These are phyloP conservation scores for Monochamus saltuarius DNA, from an alignment of 1,140 invertebrate species.

Conservation along the genomic window DNA sequence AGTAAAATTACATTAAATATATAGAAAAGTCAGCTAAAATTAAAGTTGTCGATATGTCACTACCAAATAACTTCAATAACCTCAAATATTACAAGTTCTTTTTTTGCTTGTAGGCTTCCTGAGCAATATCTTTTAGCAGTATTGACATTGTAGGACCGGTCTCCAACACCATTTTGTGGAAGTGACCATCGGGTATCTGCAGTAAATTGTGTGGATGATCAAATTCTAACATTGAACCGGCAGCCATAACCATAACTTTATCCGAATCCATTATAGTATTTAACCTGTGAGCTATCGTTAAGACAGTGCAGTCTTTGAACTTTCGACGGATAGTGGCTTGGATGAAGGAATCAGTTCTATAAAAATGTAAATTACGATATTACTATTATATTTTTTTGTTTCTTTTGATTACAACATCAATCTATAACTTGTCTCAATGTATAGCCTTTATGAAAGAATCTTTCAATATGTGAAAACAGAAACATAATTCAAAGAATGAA, in stretches of 20 bases:
- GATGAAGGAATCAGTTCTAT: slow-evolving; percentile 1
- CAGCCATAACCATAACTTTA: slow-evolving; percentile 1
- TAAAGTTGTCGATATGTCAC: too few species aligned
- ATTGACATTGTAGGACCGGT: not conserved
- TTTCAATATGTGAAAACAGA: too few species aligned
- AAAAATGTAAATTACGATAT: too few species aligned
- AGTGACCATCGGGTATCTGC: not conserved
- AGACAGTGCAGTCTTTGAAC: not conserved
- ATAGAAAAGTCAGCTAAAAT: too few species aligned
- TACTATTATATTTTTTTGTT: too few species aligned
- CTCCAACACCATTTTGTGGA: not conserved
- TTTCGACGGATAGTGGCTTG: not conserved
- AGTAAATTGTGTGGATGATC: not conserved
- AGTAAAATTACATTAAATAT: too few species aligned
- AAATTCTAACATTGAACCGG: not conserved
- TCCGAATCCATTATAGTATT: not conserved
- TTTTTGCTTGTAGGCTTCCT: not conserved
- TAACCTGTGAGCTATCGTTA: not conserved
- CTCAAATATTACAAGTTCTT: too few species aligned
- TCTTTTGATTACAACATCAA: too few species aligned
- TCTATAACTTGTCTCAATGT: too few species aligned
- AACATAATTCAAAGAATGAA: too few species aligned
- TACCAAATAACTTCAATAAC: too few species aligned
- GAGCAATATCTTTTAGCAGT: not conserved
- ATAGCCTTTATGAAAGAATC: too few species aligned